These are phyloP conservation scores for Zingel zingel DNA, from an alignment of 2,113 vertebrate species.

Conservation along the genomic window DNA sequence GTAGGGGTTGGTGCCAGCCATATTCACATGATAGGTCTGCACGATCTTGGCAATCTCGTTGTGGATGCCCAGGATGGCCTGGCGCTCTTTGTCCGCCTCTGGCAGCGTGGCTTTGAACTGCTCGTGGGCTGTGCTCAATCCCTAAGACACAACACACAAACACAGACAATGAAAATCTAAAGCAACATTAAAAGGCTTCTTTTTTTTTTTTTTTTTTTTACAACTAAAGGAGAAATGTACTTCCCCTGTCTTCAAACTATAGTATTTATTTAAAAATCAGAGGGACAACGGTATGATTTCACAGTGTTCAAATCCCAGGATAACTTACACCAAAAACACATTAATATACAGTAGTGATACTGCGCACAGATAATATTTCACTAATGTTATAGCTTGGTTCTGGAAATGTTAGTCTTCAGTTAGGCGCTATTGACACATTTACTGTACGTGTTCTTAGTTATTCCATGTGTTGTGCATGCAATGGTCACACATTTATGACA, in stretches of 20 bases:
- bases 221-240: too few relatives aligned
- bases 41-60: constrained; percentile 98
- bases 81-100: constrained; percentile 96
- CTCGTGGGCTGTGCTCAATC: constrained; percentile 95
- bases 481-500: not conserved
- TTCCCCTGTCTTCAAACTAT: not conserved
- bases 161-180: not conserved
- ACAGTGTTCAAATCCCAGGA: not conserved
- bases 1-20: constrained; percentile 96
- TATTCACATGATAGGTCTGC: constrained; percentile 98
- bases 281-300: not conserved
- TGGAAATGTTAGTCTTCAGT: not conserved
- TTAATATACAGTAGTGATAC: not conserved
- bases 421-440: not conserved
- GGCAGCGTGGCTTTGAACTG: constrained; percentile 99
- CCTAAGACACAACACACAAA: constrained; percentile 80
- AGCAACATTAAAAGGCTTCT: not conserved
- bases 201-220: too few relatives aligned
- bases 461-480: not conserved
- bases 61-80: constrained; percentile 97
- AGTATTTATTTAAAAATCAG: not conserved
- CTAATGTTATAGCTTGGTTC: not conserved
- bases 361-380: not conserved
- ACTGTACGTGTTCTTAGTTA: not conserved
- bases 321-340: not conserved